Conservation (phyloP, 1,140 invertebrate genomes). For the Fopius arisanus region DNA sequence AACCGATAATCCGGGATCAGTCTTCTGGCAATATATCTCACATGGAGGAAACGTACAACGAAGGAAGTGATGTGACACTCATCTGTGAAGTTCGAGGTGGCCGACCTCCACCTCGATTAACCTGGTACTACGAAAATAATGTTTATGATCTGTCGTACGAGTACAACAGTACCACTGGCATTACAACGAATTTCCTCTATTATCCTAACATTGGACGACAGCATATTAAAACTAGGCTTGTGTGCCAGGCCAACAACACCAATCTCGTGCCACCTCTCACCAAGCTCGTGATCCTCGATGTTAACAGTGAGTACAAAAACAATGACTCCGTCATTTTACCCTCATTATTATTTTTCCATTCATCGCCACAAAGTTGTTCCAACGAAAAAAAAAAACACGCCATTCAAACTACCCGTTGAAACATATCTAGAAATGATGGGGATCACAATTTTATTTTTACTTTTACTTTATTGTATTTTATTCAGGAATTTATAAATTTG, state of each 20-base stretch:
- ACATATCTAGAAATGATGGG: not conserved
- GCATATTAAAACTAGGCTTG: slow-evolving; percentile 79
- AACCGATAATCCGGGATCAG: slow-evolving; percentile 67
- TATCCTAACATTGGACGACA: slow-evolving; percentile 78
- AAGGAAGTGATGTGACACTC: slow-evolving; percentile 67
- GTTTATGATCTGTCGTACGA: slow-evolving; percentile 85
- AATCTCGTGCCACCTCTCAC: slow-evolving; percentile 78
- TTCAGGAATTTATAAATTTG: no score
- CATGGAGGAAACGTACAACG: slow-evolving; percentile 67
- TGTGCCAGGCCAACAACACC: slow-evolving; percentile 87
- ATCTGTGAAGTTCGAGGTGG: slow-evolving; percentile 72
- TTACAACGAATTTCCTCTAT: slow-evolving; percentile 79
- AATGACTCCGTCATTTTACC: not conserved
- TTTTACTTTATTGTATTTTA: no score
- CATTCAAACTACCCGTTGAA: not conserved
- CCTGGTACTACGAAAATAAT: slow-evolving; percentile 83
- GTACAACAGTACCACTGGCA: slow-evolving; percentile 69
- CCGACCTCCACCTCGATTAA: slow-evolving; percentile 78
- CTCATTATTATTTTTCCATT: not conserved
- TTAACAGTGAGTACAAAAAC: slow-evolving; percentile 79
- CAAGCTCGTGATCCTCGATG: slow-evolving; percentile 80
- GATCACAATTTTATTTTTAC: not conserved
- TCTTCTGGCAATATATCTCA: slow-evolving; percentile 53
- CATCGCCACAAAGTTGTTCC: not conserved
- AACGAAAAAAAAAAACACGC: not conserved